A percentile compares a stretch with the other conserved stretches of the same genome.
phyloP scores from a whole-genome alignment of 2,888 invertebrate species.

The Trichacis sp. region DNA sequence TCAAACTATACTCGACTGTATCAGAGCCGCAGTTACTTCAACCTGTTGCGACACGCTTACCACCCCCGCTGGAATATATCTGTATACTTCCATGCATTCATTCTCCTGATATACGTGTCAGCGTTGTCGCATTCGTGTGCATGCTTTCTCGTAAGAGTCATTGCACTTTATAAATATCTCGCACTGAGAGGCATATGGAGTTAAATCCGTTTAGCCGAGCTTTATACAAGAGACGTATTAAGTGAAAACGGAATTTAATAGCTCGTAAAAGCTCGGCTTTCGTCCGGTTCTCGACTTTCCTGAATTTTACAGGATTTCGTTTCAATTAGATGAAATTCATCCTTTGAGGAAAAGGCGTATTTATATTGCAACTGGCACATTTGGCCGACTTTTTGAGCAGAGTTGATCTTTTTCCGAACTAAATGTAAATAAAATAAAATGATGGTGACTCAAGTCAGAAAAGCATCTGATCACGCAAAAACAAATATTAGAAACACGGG shows the following conservation, averaged over 20 bases:
- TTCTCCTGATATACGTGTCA: slow-evolving; percentile 12
- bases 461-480: not conserved
- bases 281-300: too few species aligned
- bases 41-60: slow-evolving; percentile 67
- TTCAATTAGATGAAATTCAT: too few species aligned
- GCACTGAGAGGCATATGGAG: not conserved
- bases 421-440: not conserved
- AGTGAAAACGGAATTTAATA: too few species aligned
- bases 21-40: slow-evolving; percentile 53
- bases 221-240: too few species aligned
- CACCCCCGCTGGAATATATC: slow-evolving; percentile 36
- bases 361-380: not conserved
- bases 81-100: slow-evolving; percentile 10
- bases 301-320: too few species aligned
- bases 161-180: not conserved
- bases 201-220: too few species aligned
- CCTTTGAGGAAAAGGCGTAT: not conserved
- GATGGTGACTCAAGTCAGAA: not conserved
- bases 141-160: not conserved
- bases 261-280: too few species aligned
- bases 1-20: slow-evolving; percentile 49
- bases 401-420: not conserved
- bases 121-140: not conserved
- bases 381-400: not conserved
- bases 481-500: not conserved